Conservation (phyloP, 2,888 invertebrate species). For the Magallana nippona region DNA sequence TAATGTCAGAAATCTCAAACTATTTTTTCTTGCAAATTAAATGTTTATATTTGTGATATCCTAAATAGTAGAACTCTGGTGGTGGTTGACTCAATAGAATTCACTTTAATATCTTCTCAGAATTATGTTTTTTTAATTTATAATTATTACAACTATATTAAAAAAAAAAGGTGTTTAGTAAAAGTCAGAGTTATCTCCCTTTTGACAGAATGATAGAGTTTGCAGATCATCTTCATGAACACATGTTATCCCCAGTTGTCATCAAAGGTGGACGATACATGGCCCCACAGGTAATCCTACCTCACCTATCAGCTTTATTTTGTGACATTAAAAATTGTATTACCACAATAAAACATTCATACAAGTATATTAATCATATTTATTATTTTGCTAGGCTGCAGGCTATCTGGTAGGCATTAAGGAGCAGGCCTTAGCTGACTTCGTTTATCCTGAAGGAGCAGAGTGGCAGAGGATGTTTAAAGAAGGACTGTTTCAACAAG, state of each 20-base stretch:
- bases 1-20: neutral
- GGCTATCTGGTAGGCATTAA: conserved; percentile 92
- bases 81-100: too few species aligned
- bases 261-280: conserved; percentile 87
- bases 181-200: neutral
- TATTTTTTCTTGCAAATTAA: neutral
- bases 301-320: too few species aligned
- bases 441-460: conserved; percentile 88
- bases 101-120: too few species aligned
- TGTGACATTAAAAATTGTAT: too few species aligned
- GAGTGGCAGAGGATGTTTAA: conserved; percentile 85
- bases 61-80: too few species aligned
- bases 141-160: too few species aligned
- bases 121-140: too few species aligned
- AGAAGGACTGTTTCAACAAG: conserved; percentile 65
- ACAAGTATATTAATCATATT: neutral
- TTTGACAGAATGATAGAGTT: conserved; percentile 87
- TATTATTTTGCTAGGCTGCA: conserved; percentile 82
- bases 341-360: too few species aligned
- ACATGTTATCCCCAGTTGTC: conserved; percentile 88
- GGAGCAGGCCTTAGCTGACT: conserved; percentile 85
- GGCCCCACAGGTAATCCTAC: conserved; percentile 85
- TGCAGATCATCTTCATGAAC: conserved; percentile 94
- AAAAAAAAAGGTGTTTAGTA: too few species aligned
- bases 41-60: too few species aligned